These are phyloP conservation scores for Tetranychus piercei DNA, from an alignment of 2,888 invertebrate genomes.

Conservation along the genomic window DNA sequence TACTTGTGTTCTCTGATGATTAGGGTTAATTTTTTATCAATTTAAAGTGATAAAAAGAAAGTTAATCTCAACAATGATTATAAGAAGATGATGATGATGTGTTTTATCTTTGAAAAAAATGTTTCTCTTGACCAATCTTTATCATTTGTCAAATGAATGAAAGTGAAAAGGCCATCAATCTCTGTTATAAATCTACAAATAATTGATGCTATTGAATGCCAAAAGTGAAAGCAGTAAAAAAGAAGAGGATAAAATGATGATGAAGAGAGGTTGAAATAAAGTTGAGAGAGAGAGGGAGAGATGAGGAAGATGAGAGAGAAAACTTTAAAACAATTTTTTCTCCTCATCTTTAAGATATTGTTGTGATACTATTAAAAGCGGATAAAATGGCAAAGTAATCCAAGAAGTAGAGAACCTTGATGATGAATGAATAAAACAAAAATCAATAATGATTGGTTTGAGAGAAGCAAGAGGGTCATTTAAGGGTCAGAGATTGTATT, in stretches of 20 bases:
- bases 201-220: neutral
- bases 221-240: neutral
- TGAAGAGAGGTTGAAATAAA: neutral
- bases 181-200: neutral
- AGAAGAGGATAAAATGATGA: neutral
- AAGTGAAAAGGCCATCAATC: neutral
- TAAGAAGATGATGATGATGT: neutral
- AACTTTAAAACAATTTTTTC: conserved; percentile 2
- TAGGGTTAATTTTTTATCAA: neutral
- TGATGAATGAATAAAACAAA: neutral
- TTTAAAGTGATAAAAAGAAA: neutral
- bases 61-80: neutral
- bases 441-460: neutral
- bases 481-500: neutral
- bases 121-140: neutral
- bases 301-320: neutral
- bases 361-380: neutral
- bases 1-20: too few species aligned
- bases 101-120: neutral
- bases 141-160: neutral
- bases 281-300: neutral
- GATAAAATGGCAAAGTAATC: neutral
- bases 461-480: conserved; percentile 1
- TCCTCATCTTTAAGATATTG: neutral
- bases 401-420: neutral